Base-by-base conservation (phyloP, 2,113 vertebrate genomes). In the Dendropsophus ebraccatus region DNA sequence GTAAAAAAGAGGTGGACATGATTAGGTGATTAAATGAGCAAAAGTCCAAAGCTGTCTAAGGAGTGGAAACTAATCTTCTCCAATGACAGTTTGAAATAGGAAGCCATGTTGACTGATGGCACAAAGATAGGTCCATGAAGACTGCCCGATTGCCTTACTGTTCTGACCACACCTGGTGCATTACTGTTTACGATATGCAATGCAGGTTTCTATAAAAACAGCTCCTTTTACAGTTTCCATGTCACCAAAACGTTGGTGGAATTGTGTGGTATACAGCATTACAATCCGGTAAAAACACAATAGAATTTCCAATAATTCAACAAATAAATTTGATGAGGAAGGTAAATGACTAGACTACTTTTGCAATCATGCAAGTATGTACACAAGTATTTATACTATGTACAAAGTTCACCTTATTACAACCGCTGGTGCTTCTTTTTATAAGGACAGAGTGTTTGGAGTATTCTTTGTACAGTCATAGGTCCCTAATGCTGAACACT, bases 311-410 rank as follows among this genome's bases (percentile, higher is more conserved):
- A 23, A 80, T 25, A 21, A 56, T 37, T 0, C 12, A 58, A 81
- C 32, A 45, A 45, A 25, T 60, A 45, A 81, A 65, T 12, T 49
- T 28, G 78, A 81, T 65, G 56, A 65, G 28, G 17, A 28, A n/a
- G 17, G 56, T 41, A 81, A 19, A 81, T 30, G 77, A 81, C 58
- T 65, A 65, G 56, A 81, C 78, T 25, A 81, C 52, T 81, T 81
- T 45, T 25, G 56, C 56, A 81, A 45, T 80, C 78, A 81, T 80
- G 78, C 78, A 81, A 58, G 58, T 81, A 81, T 81, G 77, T 81
- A 81, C 78, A 81, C n/a, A 77, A 47, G 41, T 81, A 65, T 81
- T 81, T 81, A 81, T 65, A 81, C 35, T 81, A 81, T 81, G 56
- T 81, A 81, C 78, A 81, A 65, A 81, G 47, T 41, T 62, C 58